Conservation (phyloP, 2,113 vertebrate species). For the Solea solea region DNA sequence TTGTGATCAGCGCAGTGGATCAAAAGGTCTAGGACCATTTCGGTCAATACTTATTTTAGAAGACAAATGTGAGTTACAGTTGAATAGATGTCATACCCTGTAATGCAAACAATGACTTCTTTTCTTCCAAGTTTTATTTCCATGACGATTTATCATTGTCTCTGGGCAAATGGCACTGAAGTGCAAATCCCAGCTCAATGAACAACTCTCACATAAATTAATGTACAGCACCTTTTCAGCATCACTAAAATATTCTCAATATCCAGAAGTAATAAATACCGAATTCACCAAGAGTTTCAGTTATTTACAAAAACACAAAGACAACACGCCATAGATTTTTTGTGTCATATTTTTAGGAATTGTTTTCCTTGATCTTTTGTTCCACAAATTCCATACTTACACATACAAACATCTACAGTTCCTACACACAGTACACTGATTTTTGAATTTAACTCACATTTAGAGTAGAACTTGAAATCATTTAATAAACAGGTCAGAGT, state of each 20-base stretch:
- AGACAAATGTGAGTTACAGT: too few species aligned
- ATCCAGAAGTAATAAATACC: slow-evolving; percentile 77
- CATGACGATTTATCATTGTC: slow-evolving; percentile 65
- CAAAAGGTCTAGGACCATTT: background rate
- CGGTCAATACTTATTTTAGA: background rate
- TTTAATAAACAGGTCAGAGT: slow-evolving; percentile 63
- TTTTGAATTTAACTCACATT: slow-evolving; percentile 77
- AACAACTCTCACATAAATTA: slow-evolving; percentile 78
- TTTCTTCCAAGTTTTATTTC: slow-evolving; percentile 74
- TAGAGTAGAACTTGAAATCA: slow-evolving; percentile 63
- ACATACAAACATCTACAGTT: slow-evolving; percentile 92
- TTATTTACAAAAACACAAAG: slow-evolving; percentile 86
- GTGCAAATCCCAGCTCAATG: slow-evolving; percentile 64
- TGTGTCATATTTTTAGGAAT: slow-evolving; percentile 47
- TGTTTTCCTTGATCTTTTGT: slow-evolving; percentile 75
- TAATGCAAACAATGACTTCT: slow-evolving; percentile 49
- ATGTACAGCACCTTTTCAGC: slow-evolving; percentile 82
- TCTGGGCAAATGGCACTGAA: slow-evolving; percentile 69
- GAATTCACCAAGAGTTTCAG: slow-evolving; percentile 73
- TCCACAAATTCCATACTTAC: slow-evolving; percentile 83
- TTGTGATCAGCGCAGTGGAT: too few species aligned
- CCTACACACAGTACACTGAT: slow-evolving; percentile 89
- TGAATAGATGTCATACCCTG: background rate
- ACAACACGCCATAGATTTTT: slow-evolving; percentile 78
- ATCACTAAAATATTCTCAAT: slow-evolving; percentile 84